Evolutionary conservation across 2,888 invertebrate species (phyloP), one percentile per base, ranked within the genome.

Genomic region (Cheilosia variabilis): DNA sequence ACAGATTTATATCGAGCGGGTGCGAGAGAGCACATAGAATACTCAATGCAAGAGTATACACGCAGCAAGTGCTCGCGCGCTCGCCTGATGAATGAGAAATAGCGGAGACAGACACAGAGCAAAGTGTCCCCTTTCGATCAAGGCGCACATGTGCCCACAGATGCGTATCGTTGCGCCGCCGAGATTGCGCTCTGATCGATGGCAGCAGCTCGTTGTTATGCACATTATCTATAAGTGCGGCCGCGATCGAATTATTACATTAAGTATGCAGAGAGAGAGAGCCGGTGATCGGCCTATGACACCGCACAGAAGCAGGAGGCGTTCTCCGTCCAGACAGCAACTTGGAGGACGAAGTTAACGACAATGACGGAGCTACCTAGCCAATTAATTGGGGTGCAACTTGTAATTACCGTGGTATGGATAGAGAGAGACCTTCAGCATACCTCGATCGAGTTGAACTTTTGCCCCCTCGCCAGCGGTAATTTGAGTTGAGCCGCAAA

Each of bases 131-230:
- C 73, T 65, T 34, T 68, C 53, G 47, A 15, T 5, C 41, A 31
- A 19, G 31, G 10, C 60, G 37, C 58, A 53, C 60, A 75, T 80
- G 69, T 60, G 27, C 43, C 53, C 63, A 81, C 63, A 81, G 86
- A 86, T 86, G 55, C 31, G 31, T 80, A 84, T 84, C 84, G 19
- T 10, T 45, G 76, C 52, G 41, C 13, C 52, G 41, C 13, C 63
- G 19, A 77, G 81, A 80, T 86, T 68, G 43, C 86, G 43, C 86
- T 52, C 86, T 81, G 86, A 86, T 86, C 81, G 81, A 86, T 81
- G 81, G 71, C 71, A 37, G 19, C 62, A 66, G 50, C 72, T 76
- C 52, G 66, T 68, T 81, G 81, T 76, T 81, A 81, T 81, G 76
- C 81, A 76, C 81, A 76, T 81, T 80, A 86, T 75, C 75, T 80